These are phyloP conservation scores for Lasioglossum lativentre DNA, from an alignment of 2,888 invertebrate genomes.

Conservation along the genomic window DNA sequence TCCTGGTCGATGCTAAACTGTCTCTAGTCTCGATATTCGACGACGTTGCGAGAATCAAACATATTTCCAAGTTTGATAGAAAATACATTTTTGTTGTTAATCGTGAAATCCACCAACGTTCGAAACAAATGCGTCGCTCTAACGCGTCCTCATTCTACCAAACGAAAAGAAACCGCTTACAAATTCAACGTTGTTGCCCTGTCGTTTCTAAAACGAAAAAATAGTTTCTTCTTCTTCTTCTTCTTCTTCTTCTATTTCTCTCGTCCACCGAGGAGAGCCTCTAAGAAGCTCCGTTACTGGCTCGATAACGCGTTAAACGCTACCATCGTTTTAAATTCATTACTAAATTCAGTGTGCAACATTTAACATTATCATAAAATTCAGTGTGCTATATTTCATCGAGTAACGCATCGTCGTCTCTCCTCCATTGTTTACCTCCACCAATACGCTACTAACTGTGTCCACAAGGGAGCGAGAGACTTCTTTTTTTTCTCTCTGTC, in stretches of 20 bases:
- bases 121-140: constrained; percentile 13
- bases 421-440: not conserved
- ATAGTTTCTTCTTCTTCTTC: constrained; percentile 7
- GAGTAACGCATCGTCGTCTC: constrained; percentile 25
- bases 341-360: constrained; percentile 52
- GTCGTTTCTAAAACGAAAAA: constrained; percentile 31
- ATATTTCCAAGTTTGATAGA: constrained; percentile 27
- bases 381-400: constrained; percentile 51
- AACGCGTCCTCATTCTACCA: constrained; percentile 45
- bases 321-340: constrained; percentile 29
- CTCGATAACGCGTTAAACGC: constrained; percentile 33
- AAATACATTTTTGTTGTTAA: constrained; percentile 36
- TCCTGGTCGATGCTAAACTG: constrained; percentile 8
- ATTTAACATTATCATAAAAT: constrained; percentile 54
- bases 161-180: not conserved
- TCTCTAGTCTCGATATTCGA: constrained; percentile 18
- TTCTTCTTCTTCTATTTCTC: not conserved
- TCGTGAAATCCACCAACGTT: not conserved
- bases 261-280: constrained; percentile 17
- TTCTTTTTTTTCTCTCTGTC: not conserved
- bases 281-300: constrained; percentile 36
- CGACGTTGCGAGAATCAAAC: constrained; percentile 15
- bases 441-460: not conserved
- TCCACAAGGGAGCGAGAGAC: not conserved
- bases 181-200: not conserved